These are phyloP conservation scores for Isichthys henryi DNA, from an alignment of 2,113 vertebrate species.

Conservation along the genomic window DNA sequence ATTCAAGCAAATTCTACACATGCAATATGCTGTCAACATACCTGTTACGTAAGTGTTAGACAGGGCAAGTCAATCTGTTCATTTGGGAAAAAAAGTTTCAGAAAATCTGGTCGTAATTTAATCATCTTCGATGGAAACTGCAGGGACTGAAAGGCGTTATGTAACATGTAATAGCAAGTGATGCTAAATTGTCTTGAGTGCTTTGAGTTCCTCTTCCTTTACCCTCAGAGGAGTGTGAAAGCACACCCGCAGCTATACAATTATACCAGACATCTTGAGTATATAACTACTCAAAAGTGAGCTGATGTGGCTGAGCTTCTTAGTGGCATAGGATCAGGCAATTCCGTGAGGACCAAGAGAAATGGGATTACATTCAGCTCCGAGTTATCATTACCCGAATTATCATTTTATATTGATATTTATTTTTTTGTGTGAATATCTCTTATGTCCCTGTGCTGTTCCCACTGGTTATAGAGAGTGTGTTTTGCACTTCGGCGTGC, in stretches of 20 bases:
- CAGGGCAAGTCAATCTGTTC: not conserved
- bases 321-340: not conserved
- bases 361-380: not conserved
- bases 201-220: not conserved
- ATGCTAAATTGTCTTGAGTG: not conserved
- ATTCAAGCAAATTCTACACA: not conserved
- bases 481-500: not conserved
- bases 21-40: not conserved
- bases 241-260: not conserved
- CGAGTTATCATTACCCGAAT: not conserved
- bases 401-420: not conserved
- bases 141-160: not conserved
- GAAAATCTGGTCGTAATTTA: not conserved
- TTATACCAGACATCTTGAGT: not conserved
- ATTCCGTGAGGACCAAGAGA: not conserved
- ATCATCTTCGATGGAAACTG: not conserved
- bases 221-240: not conserved
- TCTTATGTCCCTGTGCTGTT: not conserved
- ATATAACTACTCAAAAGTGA: not conserved
- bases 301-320: not conserved
- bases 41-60: not conserved
- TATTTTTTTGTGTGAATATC: not conserved
- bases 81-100: not conserved
- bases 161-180: not conserved
- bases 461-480: not conserved